These are phyloP conservation scores for Mormyrops attenuatus DNA, from an alignment of 2,797 vertebrate species.

Conservation along the genomic window DNA sequence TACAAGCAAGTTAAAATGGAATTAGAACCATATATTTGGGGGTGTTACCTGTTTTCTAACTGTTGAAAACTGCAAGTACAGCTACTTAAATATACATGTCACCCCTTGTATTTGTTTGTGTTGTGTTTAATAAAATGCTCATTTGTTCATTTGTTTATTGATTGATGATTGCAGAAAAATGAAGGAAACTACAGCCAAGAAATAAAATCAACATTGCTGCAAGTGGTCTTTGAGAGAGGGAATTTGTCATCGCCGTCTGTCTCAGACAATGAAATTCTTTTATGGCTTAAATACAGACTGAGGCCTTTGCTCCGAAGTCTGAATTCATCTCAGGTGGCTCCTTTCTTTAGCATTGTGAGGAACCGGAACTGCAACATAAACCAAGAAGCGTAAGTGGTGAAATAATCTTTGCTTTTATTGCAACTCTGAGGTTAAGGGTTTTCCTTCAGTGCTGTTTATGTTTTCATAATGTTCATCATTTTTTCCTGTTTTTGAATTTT, in stretches of 20 bases:
- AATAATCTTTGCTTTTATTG: not conserved
- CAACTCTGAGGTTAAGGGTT: not conserved
- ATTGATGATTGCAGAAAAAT: slow-evolving; percentile 28
- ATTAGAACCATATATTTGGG: not conserved
- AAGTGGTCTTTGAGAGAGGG: slow-evolving; percentile 54
- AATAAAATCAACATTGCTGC: slow-evolving; percentile 51
- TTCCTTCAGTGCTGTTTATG: slow-evolving; percentile 14
- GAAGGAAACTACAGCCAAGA: slow-evolving; percentile 29
- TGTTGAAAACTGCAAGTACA: not conserved
- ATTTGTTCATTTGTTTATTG: not conserved
- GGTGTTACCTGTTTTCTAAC: not conserved
- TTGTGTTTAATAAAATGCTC: not conserved
- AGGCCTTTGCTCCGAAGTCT: slow-evolving; percentile 49
- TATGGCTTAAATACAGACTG: slow-evolving; percentile 53
- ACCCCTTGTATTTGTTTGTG: not conserved
- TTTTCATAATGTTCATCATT: not conserved
- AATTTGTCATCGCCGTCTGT: slow-evolving; percentile 46
- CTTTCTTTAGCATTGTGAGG: slow-evolving; percentile 48
- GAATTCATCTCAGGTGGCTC: slow-evolving; percentile 34
- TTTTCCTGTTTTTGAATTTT: slow-evolving; percentile 12
- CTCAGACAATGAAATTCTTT: slow-evolving; percentile 34
- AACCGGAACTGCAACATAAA: slow-evolving; percentile 49
- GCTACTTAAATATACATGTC: not conserved
- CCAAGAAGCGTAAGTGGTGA: slow-evolving; percentile 45
- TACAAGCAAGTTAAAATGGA: not conserved